A percentile compares a stretch with the other conserved stretches of the same genome.
Conservation (phyloP, 2,113 vertebrate species). For the Oncorhynchus tshawytscha region DNA sequence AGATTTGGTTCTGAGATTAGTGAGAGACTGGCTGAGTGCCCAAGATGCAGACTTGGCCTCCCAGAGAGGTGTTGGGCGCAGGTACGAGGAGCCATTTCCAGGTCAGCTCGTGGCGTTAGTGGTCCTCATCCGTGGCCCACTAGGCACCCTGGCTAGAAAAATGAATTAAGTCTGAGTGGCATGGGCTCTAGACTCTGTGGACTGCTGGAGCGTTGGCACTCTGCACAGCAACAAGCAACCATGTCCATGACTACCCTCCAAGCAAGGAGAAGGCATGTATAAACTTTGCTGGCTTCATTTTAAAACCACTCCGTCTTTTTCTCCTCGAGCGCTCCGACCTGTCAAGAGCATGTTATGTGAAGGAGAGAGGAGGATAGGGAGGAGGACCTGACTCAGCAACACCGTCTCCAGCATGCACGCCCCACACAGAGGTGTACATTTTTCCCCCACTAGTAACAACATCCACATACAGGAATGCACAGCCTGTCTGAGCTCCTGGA, state of each 20-base stretch:
- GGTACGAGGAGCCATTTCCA: conserved; percentile 52
- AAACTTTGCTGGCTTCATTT: background rate
- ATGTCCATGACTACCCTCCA: background rate
- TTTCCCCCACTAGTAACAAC: background rate
- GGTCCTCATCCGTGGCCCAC: conserved; percentile 27
- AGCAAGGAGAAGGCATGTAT: background rate
- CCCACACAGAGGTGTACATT: background rate
- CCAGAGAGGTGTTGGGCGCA: conserved; percentile 33
- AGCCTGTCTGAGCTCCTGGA: background rate
- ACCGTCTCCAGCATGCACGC: background rate
- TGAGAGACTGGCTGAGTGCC: conserved; percentile 16
- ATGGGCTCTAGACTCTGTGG: background rate
- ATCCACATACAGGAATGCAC: background rate
- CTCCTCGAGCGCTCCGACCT: background rate
- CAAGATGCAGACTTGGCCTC: conserved; percentile 23
- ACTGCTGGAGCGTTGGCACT: background rate
- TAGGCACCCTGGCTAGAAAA: conserved; percentile 29
- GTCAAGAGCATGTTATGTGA: background rate
- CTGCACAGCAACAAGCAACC: background rate
- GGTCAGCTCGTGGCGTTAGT: conserved; percentile 49
- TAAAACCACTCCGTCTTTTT: background rate
- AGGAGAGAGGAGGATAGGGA: background rate
- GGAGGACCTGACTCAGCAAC: background rate
- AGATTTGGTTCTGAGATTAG: background rate
- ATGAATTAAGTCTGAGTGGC: conserved; percentile 37